Evolutionary conservation across 2,113 vertebrate genomes (phyloP).

Genomic region (Syrmaticus mikado): DNA sequence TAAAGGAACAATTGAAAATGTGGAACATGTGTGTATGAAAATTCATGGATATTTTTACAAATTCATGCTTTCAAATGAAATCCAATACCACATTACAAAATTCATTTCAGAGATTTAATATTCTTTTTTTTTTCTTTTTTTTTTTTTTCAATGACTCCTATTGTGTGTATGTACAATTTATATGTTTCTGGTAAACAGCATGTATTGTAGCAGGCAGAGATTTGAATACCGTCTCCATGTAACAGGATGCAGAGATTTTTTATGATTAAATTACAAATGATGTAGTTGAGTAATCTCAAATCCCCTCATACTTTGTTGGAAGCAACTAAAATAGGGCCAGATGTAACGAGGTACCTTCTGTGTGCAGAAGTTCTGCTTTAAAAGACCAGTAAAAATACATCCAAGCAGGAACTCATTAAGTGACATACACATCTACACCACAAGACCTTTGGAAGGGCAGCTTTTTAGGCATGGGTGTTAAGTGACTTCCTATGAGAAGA

Average conservation of each 20-base stretch:
- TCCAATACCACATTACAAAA: neutral
- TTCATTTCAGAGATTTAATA: neutral
- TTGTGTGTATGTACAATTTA: neutral
- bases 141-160: neutral
- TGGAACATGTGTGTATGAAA: neutral
- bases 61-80: neutral
- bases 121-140: neutral
- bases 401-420: neutral
- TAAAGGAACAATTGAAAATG: neutral
- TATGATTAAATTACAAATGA: neutral
- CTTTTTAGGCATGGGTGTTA: neutral
- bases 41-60: neutral
- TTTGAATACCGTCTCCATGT: neutral
- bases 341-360: neutral
- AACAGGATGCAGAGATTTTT: neutral
- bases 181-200: neutral
- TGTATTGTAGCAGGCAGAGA: neutral
- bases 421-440: neutral
- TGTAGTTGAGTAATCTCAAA: neutral
- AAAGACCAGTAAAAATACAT: neutral
- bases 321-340: neutral
- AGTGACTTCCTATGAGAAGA: neutral
- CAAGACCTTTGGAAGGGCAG: neutral
- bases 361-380: neutral
- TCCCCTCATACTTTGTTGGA: neutral